Conservation (phyloP, 2,888 invertebrate species). For the Drosophila peninsularis region DNA sequence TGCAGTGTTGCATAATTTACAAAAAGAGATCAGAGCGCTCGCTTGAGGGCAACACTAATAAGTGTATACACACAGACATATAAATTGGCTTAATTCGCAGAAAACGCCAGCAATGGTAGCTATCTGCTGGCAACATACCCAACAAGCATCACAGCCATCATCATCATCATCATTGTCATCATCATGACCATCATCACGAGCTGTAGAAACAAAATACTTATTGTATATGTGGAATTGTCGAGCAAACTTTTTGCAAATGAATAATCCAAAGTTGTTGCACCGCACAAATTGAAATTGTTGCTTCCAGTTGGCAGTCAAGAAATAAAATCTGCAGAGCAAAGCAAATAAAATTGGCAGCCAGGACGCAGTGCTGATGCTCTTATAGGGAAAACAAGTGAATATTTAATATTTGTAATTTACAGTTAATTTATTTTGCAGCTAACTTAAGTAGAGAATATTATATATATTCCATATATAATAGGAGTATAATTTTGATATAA, state of each 20-base stretch:
- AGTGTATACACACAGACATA: conserved; percentile 7
- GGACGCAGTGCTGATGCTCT: conserved; percentile 11
- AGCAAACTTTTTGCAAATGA: conserved; percentile 68
- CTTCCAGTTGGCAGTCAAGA: conserved; percentile 51
- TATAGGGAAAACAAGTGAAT: neutral
- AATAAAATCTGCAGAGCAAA: conserved; percentile 22
- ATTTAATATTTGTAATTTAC: neutral
- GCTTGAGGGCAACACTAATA: conserved; percentile 27
- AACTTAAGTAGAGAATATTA: neutral
- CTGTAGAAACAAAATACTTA: conserved; percentile 27
- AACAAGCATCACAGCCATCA: conserved; percentile 38
- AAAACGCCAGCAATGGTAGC: conserved; percentile 63
- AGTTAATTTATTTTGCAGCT: neutral
- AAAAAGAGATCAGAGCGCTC: conserved; percentile 21
- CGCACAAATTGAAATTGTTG: conserved; percentile 77
- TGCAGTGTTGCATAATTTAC: conserved; percentile 44
- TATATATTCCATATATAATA: neutral
- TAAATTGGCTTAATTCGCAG: conserved; percentile 77
- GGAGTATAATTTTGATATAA: neutral
- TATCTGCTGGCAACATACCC: conserved; percentile 24
- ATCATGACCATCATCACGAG: conserved; percentile 22
- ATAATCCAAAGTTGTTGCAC: conserved; percentile 73
- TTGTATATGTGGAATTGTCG: conserved; percentile 29
- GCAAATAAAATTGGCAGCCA: neutral
- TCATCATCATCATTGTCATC: conserved; percentile 33